Percentiles rank a stretch among this genome's conserved stretches.
phyloP scores from a whole-genome alignment of 2,797 vertebrate genomes.

The Cercopithecus neglectus region DNA sequence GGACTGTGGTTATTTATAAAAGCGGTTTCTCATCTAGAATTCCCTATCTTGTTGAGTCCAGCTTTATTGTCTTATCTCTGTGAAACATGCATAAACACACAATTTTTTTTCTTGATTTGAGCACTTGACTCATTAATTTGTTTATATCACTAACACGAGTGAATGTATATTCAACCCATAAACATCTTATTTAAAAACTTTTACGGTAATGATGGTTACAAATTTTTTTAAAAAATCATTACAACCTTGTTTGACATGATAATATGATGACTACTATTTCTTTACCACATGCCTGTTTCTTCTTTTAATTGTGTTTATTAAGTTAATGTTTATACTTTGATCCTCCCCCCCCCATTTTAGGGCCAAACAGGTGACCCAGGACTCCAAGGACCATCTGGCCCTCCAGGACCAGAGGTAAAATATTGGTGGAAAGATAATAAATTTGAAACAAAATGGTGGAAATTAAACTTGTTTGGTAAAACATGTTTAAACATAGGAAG shows the following conservation, averaged over 20 bases:
- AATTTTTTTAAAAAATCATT: background rate
- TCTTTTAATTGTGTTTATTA: slow-evolving; percentile 41
- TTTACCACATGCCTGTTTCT: background rate
- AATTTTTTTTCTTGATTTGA: background rate
- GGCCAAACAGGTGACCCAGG: slow-evolving; percentile 90
- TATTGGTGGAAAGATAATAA: slow-evolving; percentile 12
- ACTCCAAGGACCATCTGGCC: slow-evolving; percentile 85
- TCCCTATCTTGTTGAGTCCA: background rate
- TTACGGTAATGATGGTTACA: background rate
- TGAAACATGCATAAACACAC: background rate
- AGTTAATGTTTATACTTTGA: slow-evolving; percentile 41
- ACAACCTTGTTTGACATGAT: background rate
- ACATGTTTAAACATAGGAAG: background rate
- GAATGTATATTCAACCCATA: background rate
- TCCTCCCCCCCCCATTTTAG: slow-evolving; percentile 74
- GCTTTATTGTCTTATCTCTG: background rate
- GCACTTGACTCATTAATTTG: background rate
- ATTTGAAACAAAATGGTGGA: slow-evolving; percentile 17
- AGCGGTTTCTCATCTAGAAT: background rate
- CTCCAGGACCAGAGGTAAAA: slow-evolving; percentile 90
- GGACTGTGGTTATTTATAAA: background rate
- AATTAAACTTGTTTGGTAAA: slow-evolving; percentile 43
- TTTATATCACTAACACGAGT: background rate
- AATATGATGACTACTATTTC: background rate
- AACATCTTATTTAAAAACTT: background rate